A percentile compares a stretch with the other conserved stretches of the same genome.
These are phyloP conservation scores for Drosophila yooni DNA, from an alignment of 2,888 invertebrate species.

Conservation along the genomic window DNA sequence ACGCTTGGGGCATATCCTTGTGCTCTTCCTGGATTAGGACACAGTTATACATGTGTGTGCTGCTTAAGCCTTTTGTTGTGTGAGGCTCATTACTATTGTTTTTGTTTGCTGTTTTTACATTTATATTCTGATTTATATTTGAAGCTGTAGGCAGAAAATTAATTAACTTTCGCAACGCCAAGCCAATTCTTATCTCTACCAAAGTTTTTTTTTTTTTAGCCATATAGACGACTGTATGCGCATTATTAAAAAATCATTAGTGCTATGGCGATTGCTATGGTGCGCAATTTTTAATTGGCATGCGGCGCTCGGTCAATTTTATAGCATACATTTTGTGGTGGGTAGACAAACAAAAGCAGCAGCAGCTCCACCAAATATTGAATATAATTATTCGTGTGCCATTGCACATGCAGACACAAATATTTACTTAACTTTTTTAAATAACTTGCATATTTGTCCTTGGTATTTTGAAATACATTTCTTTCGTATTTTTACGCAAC, in stretches of 20 bases:
- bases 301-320: conserved; percentile 21
- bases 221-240: background rate
- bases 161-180: conserved; percentile 65
- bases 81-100: conserved; percentile 1
- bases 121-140: conserved; percentile 47
- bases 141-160: conserved; percentile 64
- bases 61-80: conserved; percentile 39
- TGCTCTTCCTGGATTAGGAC: conserved; percentile 27
- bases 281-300: conserved; percentile 64
- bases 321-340: conserved; percentile 12
- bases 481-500: conserved; percentile 10
- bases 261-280: conserved; percentile 1
- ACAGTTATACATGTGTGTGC: conserved; percentile 30
- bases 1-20: conserved; percentile 50
- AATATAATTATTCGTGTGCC: conserved; percentile 10
- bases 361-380: background rate
- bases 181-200: conserved; percentile 19
- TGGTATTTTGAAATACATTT: conserved; percentile 13
- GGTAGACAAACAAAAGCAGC: background rate
- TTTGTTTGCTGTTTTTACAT: conserved; percentile 7
- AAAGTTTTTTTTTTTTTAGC: conserved; percentile 8
- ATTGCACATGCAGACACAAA: conserved; percentile 54
- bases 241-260: conserved; percentile 9
- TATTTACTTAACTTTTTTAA: conserved; percentile 73
- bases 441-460: conserved; percentile 60